Evolutionary conservation across 1,140 invertebrate genomes (phyloP).

Genomic region (Liolophura sinensis): DNA sequence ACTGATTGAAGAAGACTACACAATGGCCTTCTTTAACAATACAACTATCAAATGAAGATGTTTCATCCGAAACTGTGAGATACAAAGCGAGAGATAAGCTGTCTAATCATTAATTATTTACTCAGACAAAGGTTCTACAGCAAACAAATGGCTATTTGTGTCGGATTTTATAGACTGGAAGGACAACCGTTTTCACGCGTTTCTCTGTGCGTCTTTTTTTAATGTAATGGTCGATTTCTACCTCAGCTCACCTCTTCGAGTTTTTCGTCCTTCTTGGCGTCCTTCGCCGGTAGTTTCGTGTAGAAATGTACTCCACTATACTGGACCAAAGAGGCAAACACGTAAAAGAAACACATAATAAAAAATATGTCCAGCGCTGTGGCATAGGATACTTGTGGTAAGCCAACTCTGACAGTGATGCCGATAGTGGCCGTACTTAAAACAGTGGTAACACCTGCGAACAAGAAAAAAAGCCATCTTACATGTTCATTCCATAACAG

Average conservation of each 20-base stretch:
- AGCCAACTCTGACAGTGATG: constrained; percentile 64
- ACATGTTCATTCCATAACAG: neutral
- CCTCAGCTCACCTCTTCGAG: constrained; percentile 27
- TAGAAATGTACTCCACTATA: constrained; percentile 95
- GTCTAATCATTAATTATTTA: too few relatives aligned
- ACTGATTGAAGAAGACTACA: too few relatives aligned
- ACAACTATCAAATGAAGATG: too few relatives aligned
- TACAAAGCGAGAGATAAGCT: too few relatives aligned
- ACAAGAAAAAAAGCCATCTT: neutral
- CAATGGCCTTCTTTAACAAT: too few relatives aligned
- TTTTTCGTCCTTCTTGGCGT: constrained; percentile 23
- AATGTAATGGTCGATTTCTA: neutral
- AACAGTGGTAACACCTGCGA: constrained; percentile 66
- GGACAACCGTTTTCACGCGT: neutral
- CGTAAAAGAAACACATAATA: constrained; percentile 91
- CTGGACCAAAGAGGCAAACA: constrained; percentile 88
- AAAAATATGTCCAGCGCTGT: constrained; percentile 93
- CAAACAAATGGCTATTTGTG: neutral
- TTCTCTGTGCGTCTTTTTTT: neutral
- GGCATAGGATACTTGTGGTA: constrained; percentile 73
- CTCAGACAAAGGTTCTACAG: neutral
- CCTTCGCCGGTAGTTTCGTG: constrained; percentile 68
- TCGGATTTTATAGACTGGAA: neutral
- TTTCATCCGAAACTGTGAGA: too few relatives aligned
- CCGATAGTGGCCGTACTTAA: constrained; percentile 67